Evolutionary conservation across 2,113 vertebrate species (phyloP), one percentile per base, ranked within the genome.

Genomic region (Ochotona princeps): DNA sequence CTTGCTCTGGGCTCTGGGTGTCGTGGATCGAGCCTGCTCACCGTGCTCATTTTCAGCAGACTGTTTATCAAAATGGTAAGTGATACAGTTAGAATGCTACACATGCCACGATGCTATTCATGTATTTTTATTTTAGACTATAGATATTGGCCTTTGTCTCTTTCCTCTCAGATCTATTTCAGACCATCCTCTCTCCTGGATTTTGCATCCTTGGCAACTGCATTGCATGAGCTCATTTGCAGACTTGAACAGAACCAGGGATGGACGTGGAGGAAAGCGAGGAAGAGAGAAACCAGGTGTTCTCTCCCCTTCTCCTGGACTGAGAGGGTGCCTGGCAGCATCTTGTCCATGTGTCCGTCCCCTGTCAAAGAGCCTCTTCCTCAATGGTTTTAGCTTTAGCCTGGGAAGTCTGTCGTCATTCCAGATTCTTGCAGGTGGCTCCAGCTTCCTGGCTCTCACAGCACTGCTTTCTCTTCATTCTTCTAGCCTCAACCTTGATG

Each of bases 121-220:
- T 87, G 63, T 91, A 10, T 87, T 91, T 44, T 92, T 87, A 93
- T 95, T 96, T 95, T 72, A 85, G 95, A 88, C 51, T 14, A 35
- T 51, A 47, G 18, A 83, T 63, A 89, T 32, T 47, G 30, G 75
- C 38, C 63, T 92, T 81, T 83, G 65, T 94, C 88, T 82, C 28
- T 28, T 74, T 90, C 35, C 38, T 92, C 35, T 95, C 83, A 76
- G 76, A 93, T 92, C 93, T 94, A 61, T 93, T 93, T 61, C 51
- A 32, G 63, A 63, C 44, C 54, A n/a, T 85, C 75, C 35, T 91
- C 61, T 70, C 4, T 57, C 30, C 69, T 73, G 72, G 57, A 76
- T 21, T 89, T 78, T 76, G 25, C 61, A 80, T 91, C 61, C 14
- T 21, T 84, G 67, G 66, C 23, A 82, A 47, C 86, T 35, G 1